phyloP scores from a whole-genome alignment of 2,797 vertebrate species.

The Natrix natrix region DNA sequence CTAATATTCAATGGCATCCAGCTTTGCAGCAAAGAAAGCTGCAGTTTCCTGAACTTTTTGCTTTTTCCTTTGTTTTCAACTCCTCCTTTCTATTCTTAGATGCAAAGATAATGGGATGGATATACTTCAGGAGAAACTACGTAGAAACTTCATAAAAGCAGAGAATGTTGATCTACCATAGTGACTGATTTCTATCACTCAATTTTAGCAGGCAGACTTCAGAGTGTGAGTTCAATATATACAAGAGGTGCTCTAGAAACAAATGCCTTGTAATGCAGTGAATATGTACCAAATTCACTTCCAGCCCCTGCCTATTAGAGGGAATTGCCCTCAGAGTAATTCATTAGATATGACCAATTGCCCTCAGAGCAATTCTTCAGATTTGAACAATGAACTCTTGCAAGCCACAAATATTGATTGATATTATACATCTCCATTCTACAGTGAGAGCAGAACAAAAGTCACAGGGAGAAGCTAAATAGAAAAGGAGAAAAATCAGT shows the following conservation, averaged over 20 bases:
- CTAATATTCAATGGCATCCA: neutral
- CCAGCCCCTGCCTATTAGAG: neutral
- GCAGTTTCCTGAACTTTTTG: neutral
- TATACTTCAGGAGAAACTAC: neutral
- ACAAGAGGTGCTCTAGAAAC: neutral
- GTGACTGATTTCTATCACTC: neutral
- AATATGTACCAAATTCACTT: neutral
- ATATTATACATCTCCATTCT: neutral
- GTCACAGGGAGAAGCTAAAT: neutral
- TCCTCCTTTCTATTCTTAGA: neutral
- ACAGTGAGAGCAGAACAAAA: neutral
- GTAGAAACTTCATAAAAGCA: neutral
- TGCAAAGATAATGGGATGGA: accelerated
- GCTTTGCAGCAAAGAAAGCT: neutral
- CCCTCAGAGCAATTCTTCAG: neutral
- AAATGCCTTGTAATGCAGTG: neutral
- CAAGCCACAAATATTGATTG: neutral
- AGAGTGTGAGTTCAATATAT: neutral
- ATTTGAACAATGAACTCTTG: neutral
- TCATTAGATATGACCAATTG: neutral
- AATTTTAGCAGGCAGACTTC: neutral
- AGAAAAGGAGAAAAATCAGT: neutral
- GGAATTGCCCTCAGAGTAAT: neutral
- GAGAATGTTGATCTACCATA: neutral
- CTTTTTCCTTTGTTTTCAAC: neutral